phyloP scores from a whole-genome alignment of 2,888 invertebrate species.

The Leptinotarsa haldemani region DNA sequence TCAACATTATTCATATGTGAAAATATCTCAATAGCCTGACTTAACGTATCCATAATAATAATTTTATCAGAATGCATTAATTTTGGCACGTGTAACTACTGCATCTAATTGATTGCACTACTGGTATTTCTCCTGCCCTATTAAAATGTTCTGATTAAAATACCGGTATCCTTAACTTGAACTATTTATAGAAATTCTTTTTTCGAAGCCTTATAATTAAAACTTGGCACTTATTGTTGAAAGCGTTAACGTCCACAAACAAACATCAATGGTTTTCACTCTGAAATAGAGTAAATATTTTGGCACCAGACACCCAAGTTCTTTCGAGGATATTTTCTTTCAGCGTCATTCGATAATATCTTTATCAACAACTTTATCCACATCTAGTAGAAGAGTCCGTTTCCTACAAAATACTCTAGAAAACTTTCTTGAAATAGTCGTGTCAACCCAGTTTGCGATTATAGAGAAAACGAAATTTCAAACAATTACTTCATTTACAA shows the following conservation, averaged over 20 bases:
- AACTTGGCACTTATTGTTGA: slow-evolving; percentile 42
- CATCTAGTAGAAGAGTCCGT: too few relatives aligned
- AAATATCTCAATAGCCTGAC: background rate
- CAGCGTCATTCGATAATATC: slow-evolving; percentile 1
- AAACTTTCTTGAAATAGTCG: too few relatives aligned
- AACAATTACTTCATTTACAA: background rate
- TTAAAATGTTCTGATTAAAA: slow-evolving; percentile 12
- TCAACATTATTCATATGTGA: too few relatives aligned
- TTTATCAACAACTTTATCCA: background rate
- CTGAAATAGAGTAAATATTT: slow-evolving; percentile 31
- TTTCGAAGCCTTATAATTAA: slow-evolving; percentile 39
- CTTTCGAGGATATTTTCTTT: slow-evolving; percentile 7
- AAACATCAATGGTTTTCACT: slow-evolving; percentile 22
- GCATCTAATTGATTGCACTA: background rate
- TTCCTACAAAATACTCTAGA: too few relatives aligned
- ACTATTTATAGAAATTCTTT: slow-evolving; percentile 39
- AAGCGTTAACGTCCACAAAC: slow-evolving; percentile 30
- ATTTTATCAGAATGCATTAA: background rate
- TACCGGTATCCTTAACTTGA: background rate
- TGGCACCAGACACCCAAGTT: slow-evolving; percentile 24
- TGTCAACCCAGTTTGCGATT: too few relatives aligned
- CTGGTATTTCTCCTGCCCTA: slow-evolving; percentile 7
- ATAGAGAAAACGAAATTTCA: too few relatives aligned
- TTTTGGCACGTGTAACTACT: slow-evolving; percentile 4
- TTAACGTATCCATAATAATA: background rate